These are phyloP conservation scores for Hypomesus transpacificus DNA, from an alignment of 2,113 vertebrate species.

Conservation along the genomic window DNA sequence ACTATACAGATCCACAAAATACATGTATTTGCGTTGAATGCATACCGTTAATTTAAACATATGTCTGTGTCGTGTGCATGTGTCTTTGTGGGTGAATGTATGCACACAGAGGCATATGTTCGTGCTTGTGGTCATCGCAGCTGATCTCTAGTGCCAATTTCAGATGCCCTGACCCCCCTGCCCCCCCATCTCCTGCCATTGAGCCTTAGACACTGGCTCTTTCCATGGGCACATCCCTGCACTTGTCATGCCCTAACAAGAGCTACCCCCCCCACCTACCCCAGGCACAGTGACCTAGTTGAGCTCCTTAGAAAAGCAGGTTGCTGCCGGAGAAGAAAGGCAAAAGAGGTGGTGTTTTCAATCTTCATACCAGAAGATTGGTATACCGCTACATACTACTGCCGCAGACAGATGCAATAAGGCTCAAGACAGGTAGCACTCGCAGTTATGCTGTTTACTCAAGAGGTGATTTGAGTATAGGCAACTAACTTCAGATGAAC, in stretches of 20 bases:
- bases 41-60: too few relatives aligned
- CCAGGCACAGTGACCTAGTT: constrained; percentile 7
- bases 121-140: not conserved
- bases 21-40: not conserved
- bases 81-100: too few relatives aligned
- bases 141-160: not conserved
- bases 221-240: constrained; percentile 6
- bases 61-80: too few relatives aligned
- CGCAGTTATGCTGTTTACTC: too few relatives aligned
- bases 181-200: not conserved
- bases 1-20: not conserved
- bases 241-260: constrained; percentile 6
- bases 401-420: too few relatives aligned
- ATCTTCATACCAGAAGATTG: constrained; percentile 52
- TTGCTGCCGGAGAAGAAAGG: constrained; percentile 39
- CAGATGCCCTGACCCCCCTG: not conserved
- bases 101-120: not conserved
- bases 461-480: too few relatives aligned
- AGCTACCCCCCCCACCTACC: not conserved
- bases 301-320: constrained; percentile 20
- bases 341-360: constrained; percentile 36
- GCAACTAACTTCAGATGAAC: not conserved
- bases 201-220: not conserved
- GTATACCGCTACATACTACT: not conserved
- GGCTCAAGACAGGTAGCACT: too few relatives aligned